Evolutionary conservation across 2,797 vertebrate genomes (phyloP).

Genomic region (Petrocephalus schoutedeni): DNA sequence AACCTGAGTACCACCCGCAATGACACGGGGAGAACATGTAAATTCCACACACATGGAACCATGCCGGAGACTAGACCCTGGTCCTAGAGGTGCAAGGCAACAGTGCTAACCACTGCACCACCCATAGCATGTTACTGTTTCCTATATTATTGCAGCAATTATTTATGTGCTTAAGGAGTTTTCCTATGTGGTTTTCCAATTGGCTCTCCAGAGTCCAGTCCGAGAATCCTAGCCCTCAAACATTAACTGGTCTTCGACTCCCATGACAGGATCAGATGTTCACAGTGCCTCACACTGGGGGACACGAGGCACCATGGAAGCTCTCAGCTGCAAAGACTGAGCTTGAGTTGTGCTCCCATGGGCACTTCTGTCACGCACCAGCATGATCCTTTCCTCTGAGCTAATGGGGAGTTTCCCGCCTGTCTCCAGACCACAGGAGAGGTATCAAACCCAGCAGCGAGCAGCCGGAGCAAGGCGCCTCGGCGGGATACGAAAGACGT

Average conservation of each 20-base stretch:
- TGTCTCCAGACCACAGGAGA: not conserved
- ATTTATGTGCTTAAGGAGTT: not conserved
- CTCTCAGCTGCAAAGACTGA: not conserved
- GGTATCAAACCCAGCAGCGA: not conserved
- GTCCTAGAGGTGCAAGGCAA: not conserved
- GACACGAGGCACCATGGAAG: not conserved
- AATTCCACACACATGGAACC: not conserved
- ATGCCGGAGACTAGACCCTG: not conserved
- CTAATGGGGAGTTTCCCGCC: not conserved
- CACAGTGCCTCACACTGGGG: not conserved
- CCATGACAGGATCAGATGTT: not conserved
- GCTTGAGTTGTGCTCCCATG: not conserved
- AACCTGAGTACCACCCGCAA: not conserved
- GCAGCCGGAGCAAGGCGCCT: not conserved
- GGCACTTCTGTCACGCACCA: not conserved
- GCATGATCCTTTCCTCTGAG: not conserved
- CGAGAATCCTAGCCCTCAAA: not conserved
- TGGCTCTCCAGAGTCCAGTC: not conserved
- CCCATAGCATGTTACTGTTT: not conserved
- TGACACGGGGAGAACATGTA: not conserved
- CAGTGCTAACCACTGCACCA: not conserved
- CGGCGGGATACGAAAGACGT: not conserved
- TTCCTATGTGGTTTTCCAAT: not conserved
- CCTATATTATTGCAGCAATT: not conserved
- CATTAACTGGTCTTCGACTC: not conserved